Conservation (phyloP, 2,113 vertebrate genomes). For the Chunga burmeisteri region DNA sequence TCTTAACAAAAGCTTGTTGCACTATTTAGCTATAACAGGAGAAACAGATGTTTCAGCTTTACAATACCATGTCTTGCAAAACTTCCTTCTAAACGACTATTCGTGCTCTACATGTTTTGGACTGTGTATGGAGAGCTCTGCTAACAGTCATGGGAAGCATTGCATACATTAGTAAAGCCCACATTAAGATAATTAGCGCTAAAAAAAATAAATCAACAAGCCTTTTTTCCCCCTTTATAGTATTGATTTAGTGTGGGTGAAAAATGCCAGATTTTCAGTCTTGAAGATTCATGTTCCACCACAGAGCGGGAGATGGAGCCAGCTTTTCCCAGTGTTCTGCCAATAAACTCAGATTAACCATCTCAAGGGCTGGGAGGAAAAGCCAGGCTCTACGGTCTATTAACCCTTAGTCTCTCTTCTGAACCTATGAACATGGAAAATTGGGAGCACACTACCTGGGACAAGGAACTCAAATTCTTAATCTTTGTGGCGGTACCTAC, state of each 20-base stretch:
- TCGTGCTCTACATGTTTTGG: slow-evolving; percentile 40
- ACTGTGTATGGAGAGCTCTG: slow-evolving; percentile 22
- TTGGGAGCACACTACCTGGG: not conserved
- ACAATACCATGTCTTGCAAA: slow-evolving; percentile 47
- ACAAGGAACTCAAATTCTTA: not conserved
- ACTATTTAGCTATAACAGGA: not conserved
- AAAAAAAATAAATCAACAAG: slow-evolving; percentile 35
- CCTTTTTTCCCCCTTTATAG: slow-evolving; percentile 23
- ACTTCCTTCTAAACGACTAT: not conserved
- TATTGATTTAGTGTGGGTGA: slow-evolving; percentile 44
- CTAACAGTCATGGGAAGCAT: slow-evolving; percentile 17
- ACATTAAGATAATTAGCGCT: slow-evolving; percentile 45
- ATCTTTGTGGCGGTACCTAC: not conserved
- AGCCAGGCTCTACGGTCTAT: not conserved
- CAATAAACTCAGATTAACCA: not conserved
- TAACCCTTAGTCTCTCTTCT: not conserved
- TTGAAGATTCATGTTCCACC: slow-evolving; percentile 30
- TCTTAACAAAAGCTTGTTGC: not conserved
- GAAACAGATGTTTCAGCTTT: slow-evolving; percentile 57
- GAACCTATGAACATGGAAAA: not conserved
- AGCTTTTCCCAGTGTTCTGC: slow-evolving; percentile 30
- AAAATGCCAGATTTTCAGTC: slow-evolving; percentile 44
- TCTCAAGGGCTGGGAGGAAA: not conserved
- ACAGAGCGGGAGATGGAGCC: slow-evolving; percentile 23
- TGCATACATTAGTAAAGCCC: slow-evolving; percentile 44